phyloP scores from a whole-genome alignment of 2,113 vertebrate species.

The Lasiurus borealis region DNA sequence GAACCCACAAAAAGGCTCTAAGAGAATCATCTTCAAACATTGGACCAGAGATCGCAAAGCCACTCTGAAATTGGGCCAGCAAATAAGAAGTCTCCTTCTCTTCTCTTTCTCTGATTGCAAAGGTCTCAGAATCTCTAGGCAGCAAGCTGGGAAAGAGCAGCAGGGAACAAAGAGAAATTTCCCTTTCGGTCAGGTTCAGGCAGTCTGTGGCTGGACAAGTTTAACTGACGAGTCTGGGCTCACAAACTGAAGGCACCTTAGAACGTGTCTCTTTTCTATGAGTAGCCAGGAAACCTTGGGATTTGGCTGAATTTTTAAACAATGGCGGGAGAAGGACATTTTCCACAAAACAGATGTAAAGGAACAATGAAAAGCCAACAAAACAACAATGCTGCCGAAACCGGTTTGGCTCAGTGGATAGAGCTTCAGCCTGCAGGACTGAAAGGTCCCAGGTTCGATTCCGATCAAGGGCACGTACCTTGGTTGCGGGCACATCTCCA shows the following conservation, averaged over 20 bases:
- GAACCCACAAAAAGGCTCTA: background rate
- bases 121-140: background rate
- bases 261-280: background rate
- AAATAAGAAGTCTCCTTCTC: background rate
- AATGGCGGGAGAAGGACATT: constrained; percentile 2
- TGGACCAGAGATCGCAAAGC: background rate
- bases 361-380: background rate
- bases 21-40: background rate
- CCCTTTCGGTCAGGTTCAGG: constrained; percentile 19
- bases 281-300: background rate
- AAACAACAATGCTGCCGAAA: background rate
- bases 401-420: too few species aligned
- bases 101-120: background rate
- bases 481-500: too few species aligned
- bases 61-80: background rate
- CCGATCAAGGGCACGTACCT: too few species aligned
- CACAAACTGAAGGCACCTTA: constrained; percentile 46
- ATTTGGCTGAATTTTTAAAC: constrained; percentile 22
- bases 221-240: constrained; percentile 10
- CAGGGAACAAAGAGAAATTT: background rate
- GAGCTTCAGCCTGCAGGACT: too few species aligned
- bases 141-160: background rate
- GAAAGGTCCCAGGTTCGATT: too few species aligned
- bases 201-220: background rate
- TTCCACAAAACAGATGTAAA: constrained; percentile 52